Evolutionary conservation across 2,113 vertebrate genomes (phyloP).

Genomic region (Madoqua kirkii): DNA sequence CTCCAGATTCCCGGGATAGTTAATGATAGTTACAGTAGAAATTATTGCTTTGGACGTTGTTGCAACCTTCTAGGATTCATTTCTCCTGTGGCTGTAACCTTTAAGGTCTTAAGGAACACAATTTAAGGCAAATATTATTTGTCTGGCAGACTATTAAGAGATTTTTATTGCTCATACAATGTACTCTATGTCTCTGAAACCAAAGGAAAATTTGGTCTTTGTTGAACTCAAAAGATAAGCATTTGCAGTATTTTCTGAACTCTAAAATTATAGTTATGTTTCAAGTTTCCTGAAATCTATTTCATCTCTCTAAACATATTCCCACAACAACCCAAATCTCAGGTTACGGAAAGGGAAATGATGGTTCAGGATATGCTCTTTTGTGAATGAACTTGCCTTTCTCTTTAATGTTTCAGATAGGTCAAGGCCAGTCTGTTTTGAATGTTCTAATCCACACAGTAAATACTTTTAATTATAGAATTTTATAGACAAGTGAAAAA

Average conservation of each 20-base stretch:
- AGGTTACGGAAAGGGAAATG: neutral
- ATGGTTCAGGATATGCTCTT: neutral
- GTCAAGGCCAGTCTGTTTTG: neutral
- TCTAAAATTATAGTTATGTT: neutral
- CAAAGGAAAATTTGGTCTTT: neutral
- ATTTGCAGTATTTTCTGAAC: neutral
- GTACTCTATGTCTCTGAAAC: neutral
- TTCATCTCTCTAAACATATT: neutral
- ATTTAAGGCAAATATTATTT: neutral
- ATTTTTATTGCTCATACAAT: neutral
- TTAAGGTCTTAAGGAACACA: neutral
- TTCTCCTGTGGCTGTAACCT: neutral
- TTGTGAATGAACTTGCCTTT: neutral
- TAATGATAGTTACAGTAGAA: neutral
- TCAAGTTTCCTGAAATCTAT: neutral
- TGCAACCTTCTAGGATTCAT: neutral
- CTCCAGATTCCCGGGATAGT: neutral
- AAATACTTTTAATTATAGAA: neutral
- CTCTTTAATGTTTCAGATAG: neutral
- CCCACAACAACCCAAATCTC: neutral
- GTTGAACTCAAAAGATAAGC: neutral
- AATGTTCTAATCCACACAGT: neutral
- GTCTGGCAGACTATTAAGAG: neutral
- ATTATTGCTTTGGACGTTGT: neutral
- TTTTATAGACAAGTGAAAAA: neutral